phyloP scores from a whole-genome alignment of 1,140 invertebrate species.

The Hylaeus anthracinus region DNA sequence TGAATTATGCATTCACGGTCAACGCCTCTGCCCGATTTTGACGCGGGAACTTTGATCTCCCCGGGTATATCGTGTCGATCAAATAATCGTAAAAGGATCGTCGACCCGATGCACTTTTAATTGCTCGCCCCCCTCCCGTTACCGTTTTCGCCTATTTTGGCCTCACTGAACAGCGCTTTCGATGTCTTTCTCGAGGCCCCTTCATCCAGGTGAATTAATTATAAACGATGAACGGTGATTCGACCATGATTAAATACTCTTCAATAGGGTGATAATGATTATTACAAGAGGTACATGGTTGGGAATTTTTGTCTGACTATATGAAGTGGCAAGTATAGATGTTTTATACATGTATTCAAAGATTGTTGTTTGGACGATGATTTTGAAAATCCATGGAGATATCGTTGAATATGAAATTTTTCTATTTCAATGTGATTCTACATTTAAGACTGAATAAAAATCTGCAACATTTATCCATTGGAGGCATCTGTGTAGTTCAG shows the following conservation, averaged over 20 bases:
- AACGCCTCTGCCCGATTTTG: conserved; percentile 37
- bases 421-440: too few relatives aligned
- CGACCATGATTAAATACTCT: not conserved
- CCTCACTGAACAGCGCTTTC: not conserved
- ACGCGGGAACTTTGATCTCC: conserved; percentile 59
- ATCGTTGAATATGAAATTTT: too few relatives aligned
- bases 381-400: too few relatives aligned
- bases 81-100: conserved; percentile 44
- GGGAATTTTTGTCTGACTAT: too few relatives aligned
- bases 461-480: too few relatives aligned
- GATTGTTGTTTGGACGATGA: too few relatives aligned
- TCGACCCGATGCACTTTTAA: conserved; percentile 57
- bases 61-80: conserved; percentile 46
- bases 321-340: too few relatives aligned
- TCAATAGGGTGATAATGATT: too few relatives aligned
- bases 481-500: too few relatives aligned
- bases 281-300: too few relatives aligned
- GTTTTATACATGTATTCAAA: too few relatives aligned
- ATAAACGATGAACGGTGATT: not conserved
- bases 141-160: not conserved
- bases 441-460: too few relatives aligned
- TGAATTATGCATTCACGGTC: conserved; percentile 64
- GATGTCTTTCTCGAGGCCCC: not conserved
- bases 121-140: conserved; percentile 12
- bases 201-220: not conserved